Evolutionary conservation across 1,140 invertebrate genomes (phyloP), one percentile per base, ranked within the genome.

Genomic region (Harpegnathos saltator): DNA sequence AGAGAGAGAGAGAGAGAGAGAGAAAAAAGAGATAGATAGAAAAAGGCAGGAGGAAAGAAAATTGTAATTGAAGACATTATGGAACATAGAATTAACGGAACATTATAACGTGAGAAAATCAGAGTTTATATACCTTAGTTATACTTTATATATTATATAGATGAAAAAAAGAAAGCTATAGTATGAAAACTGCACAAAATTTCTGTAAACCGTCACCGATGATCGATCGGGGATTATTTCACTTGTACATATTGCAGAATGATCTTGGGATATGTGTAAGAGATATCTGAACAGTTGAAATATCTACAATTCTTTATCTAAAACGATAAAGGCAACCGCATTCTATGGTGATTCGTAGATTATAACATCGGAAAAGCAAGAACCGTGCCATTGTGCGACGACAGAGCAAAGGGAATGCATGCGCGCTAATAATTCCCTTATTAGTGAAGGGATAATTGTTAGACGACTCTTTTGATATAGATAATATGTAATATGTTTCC

Each of bases 91-190:
- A 90, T 91, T 92, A 91, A 92, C 66, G 86, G 86, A 85, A 88
- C 91, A 93, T 92, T 92, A 93, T 92, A 88, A 92, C 83, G 89
- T 91, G 80, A 91, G 92, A 44, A 9, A 44, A 92, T 93, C 91
- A 93, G 91, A 92, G 91, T 93, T 93, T 93, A 93, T 93, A 93
- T 92, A 92, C 89, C 90, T 92, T 92, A 93, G 92, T 93, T 91
- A 92, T 92, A 92, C 89, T 91, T 88, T 90, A 92, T 89, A 92
- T 87, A 91, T 91, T 80, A 91, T 87, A 91, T 91, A 91, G 80
- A 82, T 87, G 9, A 44, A 75, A 86, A 84, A 50, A 52, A 54
- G 87, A 82, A 85, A 83, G 61, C 72, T 86, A 78, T 85, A 86
- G 73, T 85, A 85, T 80, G 69, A 83, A 85, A 90, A 88, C 85